Evolutionary conservation across 2,888 invertebrate genomes (phyloP).

Genomic region (Platycheirus albimanus): DNA sequence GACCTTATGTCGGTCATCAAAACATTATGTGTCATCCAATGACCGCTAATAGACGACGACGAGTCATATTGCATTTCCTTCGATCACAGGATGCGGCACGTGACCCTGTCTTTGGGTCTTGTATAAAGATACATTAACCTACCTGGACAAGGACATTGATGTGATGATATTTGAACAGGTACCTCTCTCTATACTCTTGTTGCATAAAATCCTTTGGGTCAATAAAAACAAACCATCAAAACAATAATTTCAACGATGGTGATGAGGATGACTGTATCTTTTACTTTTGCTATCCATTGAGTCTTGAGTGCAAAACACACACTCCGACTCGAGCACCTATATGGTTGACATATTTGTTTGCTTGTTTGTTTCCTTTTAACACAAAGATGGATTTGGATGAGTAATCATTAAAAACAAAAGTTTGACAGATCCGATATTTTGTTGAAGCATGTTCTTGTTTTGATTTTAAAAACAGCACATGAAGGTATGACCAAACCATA

Average conservation of each 20-base stretch:
- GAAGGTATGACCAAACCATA: too few species aligned
- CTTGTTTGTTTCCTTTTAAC: slow-evolving; percentile 29
- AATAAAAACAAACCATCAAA: slow-evolving; percentile 60
- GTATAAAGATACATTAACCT: background rate
- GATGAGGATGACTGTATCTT: slow-evolving; percentile 39
- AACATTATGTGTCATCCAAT: slow-evolving; percentile 63
- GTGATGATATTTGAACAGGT: slow-evolving; percentile 61
- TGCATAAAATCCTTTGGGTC: slow-evolving; percentile 69
- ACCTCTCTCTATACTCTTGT: slow-evolving; percentile 43
- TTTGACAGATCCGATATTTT: too few species aligned
- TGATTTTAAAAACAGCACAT: too few species aligned
- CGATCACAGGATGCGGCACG: slow-evolving; percentile 51
- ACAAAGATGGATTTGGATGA: too few species aligned
- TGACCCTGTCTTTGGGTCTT: slow-evolving; percentile 35
- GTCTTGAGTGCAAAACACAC: slow-evolving; percentile 65
- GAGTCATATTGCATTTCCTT: slow-evolving; percentile 26
- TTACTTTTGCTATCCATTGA: slow-evolving; percentile 53
- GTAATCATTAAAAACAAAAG: too few species aligned
- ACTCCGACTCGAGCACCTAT: background rate
- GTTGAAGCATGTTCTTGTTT: too few species aligned
- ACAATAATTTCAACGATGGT: too few species aligned
- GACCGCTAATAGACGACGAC: slow-evolving; percentile 39
- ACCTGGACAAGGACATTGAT: slow-evolving; percentile 32
- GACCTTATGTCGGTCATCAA: slow-evolving; percentile 64
- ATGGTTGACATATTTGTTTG: slow-evolving; percentile 24